Evolutionary conservation across 2,888 invertebrate species (phyloP).

Genomic region (Esperia sulphurella): DNA sequence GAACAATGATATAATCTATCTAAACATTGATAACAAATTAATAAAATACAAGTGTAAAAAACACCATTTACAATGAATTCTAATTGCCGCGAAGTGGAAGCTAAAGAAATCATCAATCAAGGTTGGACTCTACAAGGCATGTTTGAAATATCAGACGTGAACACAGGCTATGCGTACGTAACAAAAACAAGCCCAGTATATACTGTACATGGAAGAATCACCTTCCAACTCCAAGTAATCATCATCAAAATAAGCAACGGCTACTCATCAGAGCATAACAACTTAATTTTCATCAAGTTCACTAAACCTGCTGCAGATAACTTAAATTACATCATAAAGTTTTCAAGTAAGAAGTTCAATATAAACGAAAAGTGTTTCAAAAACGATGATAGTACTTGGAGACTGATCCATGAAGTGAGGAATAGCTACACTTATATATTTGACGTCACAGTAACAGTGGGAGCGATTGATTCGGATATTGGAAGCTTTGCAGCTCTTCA

Average conservation of each 20-base stretch:
- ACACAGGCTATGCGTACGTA: background rate
- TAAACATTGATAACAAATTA: too few relatives aligned
- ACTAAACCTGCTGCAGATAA: background rate
- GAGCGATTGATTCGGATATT: background rate
- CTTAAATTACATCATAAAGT: background rate
- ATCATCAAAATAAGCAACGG: background rate
- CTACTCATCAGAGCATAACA: background rate
- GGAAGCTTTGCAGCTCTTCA: background rate
- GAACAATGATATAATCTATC: too few relatives aligned
- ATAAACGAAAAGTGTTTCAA: background rate
- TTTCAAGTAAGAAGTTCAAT: constrained; percentile 1
- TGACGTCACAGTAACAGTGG: background rate
- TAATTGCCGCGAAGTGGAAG: background rate
- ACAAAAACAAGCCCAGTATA: background rate
- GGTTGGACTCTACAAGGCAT: background rate
- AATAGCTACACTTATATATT: background rate
- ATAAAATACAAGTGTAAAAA: too few relatives aligned
- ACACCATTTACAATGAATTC: too few relatives aligned
- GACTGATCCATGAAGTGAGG: constrained; percentile 4
- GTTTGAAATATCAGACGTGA: background rate
- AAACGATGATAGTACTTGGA: background rate
- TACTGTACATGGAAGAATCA: background rate
- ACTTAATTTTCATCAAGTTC: background rate
- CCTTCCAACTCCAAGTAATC: constrained; percentile 2
- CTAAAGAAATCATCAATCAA: background rate